Percentiles rank a stretch among this genome's conserved stretches.
These are phyloP conservation scores for Cheilosia variabilis DNA, from an alignment of 2,888 invertebrate species.

Conservation along the genomic window DNA sequence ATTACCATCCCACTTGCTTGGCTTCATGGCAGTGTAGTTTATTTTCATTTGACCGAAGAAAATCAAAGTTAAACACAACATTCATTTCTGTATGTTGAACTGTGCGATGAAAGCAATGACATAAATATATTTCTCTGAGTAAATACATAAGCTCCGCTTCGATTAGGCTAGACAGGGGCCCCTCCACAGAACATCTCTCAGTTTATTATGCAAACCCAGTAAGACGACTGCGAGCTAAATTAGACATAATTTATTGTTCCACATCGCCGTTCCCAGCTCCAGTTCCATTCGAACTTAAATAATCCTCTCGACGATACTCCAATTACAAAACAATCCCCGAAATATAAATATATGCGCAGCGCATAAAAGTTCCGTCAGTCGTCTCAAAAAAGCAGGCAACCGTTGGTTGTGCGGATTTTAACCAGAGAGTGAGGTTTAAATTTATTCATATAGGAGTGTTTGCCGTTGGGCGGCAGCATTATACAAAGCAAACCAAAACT, in stretches of 20 bases:
- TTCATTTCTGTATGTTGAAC: slow-evolving; percentile 20
- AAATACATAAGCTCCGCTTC: not conserved
- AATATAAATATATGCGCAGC: slow-evolving; percentile 14
- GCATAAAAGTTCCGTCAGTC: slow-evolving; percentile 36
- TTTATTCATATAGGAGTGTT: slow-evolving; percentile 41
- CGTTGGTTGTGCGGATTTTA: slow-evolving; percentile 3
- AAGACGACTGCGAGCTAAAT: not conserved
- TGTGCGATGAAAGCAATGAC: not conserved
- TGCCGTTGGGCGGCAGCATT: slow-evolving; percentile 19
- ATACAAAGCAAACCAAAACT: slow-evolving; percentile 29
- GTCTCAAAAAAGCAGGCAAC: not conserved
- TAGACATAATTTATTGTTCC: slow-evolving; percentile 23
- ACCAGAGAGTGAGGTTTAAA: slow-evolving; percentile 23
- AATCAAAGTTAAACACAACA: slow-evolving; percentile 39
- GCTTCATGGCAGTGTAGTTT: slow-evolving; percentile 9
- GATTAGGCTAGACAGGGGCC: not conserved
- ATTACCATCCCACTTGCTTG: slow-evolving; percentile 43
- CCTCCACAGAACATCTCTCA: no score
- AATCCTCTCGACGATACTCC: slow-evolving; percentile 18
- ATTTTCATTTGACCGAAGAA: slow-evolving; percentile 15
- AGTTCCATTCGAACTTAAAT: not conserved
- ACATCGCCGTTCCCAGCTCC: not conserved
- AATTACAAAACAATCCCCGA: slow-evolving; percentile 49
- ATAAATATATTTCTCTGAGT: not conserved
- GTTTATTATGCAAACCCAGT: not conserved